Evolutionary conservation across 2,888 invertebrate genomes (phyloP).

Genomic region (Himalopsyche japonica): DNA sequence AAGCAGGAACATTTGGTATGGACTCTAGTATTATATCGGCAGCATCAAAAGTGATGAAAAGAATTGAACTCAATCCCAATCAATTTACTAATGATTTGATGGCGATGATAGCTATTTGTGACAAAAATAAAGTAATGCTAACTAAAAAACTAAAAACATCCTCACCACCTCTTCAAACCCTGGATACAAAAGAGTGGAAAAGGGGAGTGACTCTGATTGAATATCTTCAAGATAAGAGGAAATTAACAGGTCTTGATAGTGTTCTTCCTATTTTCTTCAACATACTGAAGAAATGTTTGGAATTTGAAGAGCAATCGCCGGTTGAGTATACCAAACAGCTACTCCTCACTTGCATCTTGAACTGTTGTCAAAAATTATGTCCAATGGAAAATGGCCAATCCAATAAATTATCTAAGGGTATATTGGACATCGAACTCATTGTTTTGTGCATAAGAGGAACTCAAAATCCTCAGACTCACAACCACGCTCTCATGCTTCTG

Average conservation of each 20-base stretch:
- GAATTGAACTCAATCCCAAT: conserved; percentile 65
- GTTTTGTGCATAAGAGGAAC: conserved; percentile 90
- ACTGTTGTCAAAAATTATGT: conserved; percentile 66
- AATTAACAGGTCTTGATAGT: conserved; percentile 66
- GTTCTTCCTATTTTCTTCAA: conserved; percentile 79
- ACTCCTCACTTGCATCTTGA: conserved; percentile 74
- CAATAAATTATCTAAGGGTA: conserved; percentile 54
- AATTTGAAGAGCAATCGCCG: conserved; percentile 78
- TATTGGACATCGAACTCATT: conserved; percentile 73
- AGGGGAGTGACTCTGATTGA: conserved; percentile 80
- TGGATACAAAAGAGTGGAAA: conserved; percentile 74
- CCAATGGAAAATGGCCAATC: conserved; percentile 50
- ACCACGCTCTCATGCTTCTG: conserved; percentile 85
- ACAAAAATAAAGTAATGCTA: conserved; percentile 48
- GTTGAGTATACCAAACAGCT: conserved; percentile 91
- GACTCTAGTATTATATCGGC: conserved; percentile 64
- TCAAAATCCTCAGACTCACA: conserved; percentile 93
- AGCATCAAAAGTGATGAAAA: conserved; percentile 67
- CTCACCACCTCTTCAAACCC: conserved; percentile 62
- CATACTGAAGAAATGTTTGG: conserved; percentile 75
- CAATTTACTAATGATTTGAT: conserved; percentile 63
- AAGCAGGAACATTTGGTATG: conserved; percentile 61
- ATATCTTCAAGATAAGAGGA: conserved; percentile 83
- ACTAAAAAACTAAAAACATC: conserved; percentile 50
- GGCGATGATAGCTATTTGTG: conserved; percentile 61